A percentile compares a stretch with the other conserved stretches of the same genome.
phyloP scores from a whole-genome alignment of 2,888 invertebrate genomes.

The Andrena hattorfiana region DNA sequence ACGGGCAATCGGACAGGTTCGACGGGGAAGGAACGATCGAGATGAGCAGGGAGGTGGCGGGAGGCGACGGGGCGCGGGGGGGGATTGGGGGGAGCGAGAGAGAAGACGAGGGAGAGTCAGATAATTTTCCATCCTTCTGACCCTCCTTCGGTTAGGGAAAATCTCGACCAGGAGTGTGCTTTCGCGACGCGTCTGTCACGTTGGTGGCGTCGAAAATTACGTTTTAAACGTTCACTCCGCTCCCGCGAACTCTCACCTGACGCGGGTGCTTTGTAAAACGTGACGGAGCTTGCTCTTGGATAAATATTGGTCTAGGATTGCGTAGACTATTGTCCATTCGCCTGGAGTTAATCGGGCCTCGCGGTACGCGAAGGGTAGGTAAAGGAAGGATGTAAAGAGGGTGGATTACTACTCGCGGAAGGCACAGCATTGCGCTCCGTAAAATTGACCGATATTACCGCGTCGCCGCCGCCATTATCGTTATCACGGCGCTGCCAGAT shows the following conservation, averaged over 20 bases:
- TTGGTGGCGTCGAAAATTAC: constrained; percentile 6
- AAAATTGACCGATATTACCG: constrained; percentile 31
- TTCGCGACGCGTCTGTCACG: background rate
- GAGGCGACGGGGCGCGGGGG: no score
- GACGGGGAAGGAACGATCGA: constrained; percentile 39
- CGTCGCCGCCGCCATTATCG: constrained; percentile 21
- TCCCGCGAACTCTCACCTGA: background rate
- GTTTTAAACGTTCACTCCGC: background rate
- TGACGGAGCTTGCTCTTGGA: background rate
- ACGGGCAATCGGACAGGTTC: constrained; percentile 49
- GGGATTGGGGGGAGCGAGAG: background rate
- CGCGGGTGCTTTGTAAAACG: background rate
- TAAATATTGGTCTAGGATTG: no score
- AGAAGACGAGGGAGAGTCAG: background rate
- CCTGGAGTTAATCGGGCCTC: no score
- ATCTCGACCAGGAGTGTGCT: constrained; percentile 26
- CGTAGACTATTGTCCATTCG: no score
- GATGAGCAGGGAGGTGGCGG: background rate
- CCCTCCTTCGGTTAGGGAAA: constrained; percentile 33
- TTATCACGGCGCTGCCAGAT: constrained; percentile 11
- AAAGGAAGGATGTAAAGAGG: background rate
- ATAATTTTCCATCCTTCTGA: constrained; percentile 51
- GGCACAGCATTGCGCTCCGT: constrained; percentile 1
- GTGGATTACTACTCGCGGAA: background rate
- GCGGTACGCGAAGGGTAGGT: no score